Conservation (phyloP, 2,888 invertebrate species). For the Cetonia aurata region DNA sequence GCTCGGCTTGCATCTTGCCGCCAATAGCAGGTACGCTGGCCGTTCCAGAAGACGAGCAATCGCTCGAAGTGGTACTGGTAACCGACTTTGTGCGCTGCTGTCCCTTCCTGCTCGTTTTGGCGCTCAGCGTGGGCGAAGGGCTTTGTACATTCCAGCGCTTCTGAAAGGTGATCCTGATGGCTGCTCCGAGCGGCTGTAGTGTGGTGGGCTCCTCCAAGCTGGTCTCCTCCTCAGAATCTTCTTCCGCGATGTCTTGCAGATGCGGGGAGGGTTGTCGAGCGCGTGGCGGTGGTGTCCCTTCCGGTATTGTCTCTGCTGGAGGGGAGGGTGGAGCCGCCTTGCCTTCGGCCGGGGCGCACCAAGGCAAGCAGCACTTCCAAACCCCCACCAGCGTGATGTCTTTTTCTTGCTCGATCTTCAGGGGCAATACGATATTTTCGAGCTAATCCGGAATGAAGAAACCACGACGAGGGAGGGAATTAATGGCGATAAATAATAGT, state of each 20-base stretch:
- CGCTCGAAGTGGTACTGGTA: conserved; percentile 59
- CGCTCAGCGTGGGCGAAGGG: conserved; percentile 74
- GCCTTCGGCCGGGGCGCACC: conserved; percentile 77
- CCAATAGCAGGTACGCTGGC: conserved; percentile 59
- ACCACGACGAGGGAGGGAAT: no score
- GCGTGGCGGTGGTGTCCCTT: conserved; percentile 68
- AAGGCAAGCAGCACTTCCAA: conserved; percentile 88
- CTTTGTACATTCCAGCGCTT: conserved; percentile 68
- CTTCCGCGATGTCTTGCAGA: conserved; percentile 86
- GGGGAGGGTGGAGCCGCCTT: conserved; percentile 60
- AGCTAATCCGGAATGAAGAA: no score
- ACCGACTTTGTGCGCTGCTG: conserved; percentile 62
- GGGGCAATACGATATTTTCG: no score
- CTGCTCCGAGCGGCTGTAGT: conserved; percentile 67
- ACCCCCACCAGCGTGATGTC: conserved; percentile 78
- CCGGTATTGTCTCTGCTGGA: conserved; percentile 68
- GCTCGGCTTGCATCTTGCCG: conserved; percentile 90
- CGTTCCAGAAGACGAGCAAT: conserved; percentile 62
- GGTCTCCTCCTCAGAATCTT: conserved; percentile 75
- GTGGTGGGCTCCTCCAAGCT: conserved; percentile 69
- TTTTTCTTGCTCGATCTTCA: conserved; percentile 52
- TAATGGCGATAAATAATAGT: no score
- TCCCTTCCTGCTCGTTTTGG: conserved; percentile 69
- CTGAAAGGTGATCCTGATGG: conserved; percentile 58
- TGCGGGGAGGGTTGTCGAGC: conserved; percentile 77